A percentile compares a stretch with the other conserved stretches of the same genome.
These are phyloP conservation scores for Chrysopilus asiliformis DNA, from an alignment of 2,888 invertebrate species.

Conservation along the genomic window DNA sequence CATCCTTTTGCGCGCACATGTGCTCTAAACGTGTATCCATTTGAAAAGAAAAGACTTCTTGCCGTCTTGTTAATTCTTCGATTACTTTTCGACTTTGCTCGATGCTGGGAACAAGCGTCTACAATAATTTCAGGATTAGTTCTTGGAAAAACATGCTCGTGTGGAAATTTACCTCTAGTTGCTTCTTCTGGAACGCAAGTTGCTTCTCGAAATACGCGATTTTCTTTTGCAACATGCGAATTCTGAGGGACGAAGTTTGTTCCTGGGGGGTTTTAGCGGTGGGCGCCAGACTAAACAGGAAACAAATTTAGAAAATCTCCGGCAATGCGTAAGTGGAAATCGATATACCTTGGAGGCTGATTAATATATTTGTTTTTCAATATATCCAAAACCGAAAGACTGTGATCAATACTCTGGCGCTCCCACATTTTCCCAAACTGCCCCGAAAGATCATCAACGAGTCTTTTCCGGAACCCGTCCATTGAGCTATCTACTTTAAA, in stretches of 20 bases:
- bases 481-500: conserved; percentile 15
- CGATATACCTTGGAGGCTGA: too few relatives aligned
- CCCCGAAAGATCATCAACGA: conserved; percentile 14
- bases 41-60: not conserved
- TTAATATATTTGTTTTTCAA: conserved; percentile 20
- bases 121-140: too few relatives aligned
- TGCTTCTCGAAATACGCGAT: conserved; percentile 18
- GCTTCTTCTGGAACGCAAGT: conserved; percentile 15
- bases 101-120: not conserved
- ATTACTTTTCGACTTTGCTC: conserved; percentile 1
- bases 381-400: conserved; percentile 18
- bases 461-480: conserved; percentile 14
- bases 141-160: too few relatives aligned
- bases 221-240: conserved; percentile 18
- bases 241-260: conserved; percentile 19
- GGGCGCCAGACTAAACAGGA: conserved; percentile 18
- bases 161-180: conserved; percentile 19
- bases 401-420: conserved; percentile 15
- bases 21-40: not conserved
- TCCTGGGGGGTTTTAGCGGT: conserved; percentile 17
- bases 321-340: too few relatives aligned
- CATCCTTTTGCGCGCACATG: not conserved
- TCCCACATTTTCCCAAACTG: conserved; percentile 19
- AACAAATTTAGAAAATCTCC: not conserved
- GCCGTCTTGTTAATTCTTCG: not conserved